Base-by-base conservation (phyloP, 2,888 invertebrate species). In the Acanthosepion pharaonis region DNA sequence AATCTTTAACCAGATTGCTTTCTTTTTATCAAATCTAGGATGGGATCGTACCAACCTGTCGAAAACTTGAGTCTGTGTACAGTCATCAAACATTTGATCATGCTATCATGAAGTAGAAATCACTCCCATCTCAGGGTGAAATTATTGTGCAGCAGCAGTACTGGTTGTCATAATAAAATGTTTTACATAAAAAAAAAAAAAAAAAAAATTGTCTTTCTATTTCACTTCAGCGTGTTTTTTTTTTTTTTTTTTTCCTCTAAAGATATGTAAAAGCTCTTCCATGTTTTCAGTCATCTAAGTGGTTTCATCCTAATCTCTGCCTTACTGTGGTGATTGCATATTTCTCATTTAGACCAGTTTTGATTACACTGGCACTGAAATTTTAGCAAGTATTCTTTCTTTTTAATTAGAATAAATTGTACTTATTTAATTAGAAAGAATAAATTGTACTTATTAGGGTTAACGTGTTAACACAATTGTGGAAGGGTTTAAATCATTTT, bases 81-180 rank as follows among this genome's bases (percentile, higher is more conserved):
- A 64, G 94, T 94, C 94, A 94, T 94, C 64, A 53, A 94, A 64
- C 94, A 94, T 94, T 48, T 55, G 55, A 64, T 64, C 94, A 94
- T 94, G 78, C 78, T 78, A 78, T 78, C 55, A 64, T 42, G 64
- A 94, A 94, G 94, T 94, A 94, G 94, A 48, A 94, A 94, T 94
- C 94, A 94, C 94, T 94, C 64, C 94, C 94, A 94, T 64, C 59
- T 94, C 64, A n/a, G 55, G 94, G 55, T 55, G 55, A 55, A 92
- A 51, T 92, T 92, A 51, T 51, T 92, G 92, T 92, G 92, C 92
- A 92, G 92, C 92, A 28, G 92, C 78, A 78, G 78, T 78, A 78
- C 78, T 92, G 92, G 92, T 92, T 48, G 92, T 92, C 92, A 92
- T 48, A 92, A 92, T 92, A 92, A 92, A 92, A 48, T 51, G 92